Evolutionary conservation across 1,140 invertebrate genomes (phyloP).

Genomic region (Calosoma granatense): DNA sequence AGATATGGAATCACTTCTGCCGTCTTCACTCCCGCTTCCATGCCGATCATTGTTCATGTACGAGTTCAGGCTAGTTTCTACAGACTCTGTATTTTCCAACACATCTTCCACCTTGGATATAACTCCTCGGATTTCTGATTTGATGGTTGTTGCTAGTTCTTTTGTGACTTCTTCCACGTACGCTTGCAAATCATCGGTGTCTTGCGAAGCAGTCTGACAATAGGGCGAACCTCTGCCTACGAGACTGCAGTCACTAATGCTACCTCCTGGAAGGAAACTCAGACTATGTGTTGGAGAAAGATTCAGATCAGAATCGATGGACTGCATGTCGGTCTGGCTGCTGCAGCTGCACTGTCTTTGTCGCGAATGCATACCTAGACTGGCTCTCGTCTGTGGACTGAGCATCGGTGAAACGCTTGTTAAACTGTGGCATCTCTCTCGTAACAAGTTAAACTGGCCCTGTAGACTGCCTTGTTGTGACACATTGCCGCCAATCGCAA

Average conservation of each 20-base stretch:
- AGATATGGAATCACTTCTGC: slow-evolving; percentile 51
- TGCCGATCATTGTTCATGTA: slow-evolving; percentile 13
- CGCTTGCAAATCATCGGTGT: slow-evolving; percentile 53
- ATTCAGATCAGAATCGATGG: slow-evolving; percentile 43
- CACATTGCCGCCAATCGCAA: slow-evolving; percentile 15
- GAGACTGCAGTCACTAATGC: slow-evolving; percentile 42
- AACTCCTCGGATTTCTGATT: slow-evolving; percentile 68
- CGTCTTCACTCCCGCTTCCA: slow-evolving; percentile 32
- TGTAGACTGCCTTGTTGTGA: background rate
- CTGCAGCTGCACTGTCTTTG: slow-evolving; percentile 54
- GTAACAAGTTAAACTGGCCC: slow-evolving; percentile 7
- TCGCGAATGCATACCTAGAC: slow-evolving; percentile 44
- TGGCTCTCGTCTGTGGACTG: slow-evolving; percentile 50
- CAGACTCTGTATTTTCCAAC: slow-evolving; percentile 49
- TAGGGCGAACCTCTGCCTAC: slow-evolving; percentile 50
- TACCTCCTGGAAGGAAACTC: slow-evolving; percentile 36
- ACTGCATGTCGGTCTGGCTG: slow-evolving; percentile 57
- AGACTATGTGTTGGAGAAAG: slow-evolving; percentile 41
- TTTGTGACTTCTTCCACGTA: slow-evolving; percentile 66
- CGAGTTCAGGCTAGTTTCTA: slow-evolving; percentile 8
- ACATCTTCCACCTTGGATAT: slow-evolving; percentile 68
- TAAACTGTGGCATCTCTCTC: slow-evolving; percentile 47
- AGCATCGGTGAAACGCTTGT: slow-evolving; percentile 36
- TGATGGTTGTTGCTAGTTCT: slow-evolving; percentile 68
- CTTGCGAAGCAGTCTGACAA: slow-evolving; percentile 42